Evolutionary conservation across 2,113 vertebrate genomes (phyloP).

Genomic region (Carassius gibelio): DNA sequence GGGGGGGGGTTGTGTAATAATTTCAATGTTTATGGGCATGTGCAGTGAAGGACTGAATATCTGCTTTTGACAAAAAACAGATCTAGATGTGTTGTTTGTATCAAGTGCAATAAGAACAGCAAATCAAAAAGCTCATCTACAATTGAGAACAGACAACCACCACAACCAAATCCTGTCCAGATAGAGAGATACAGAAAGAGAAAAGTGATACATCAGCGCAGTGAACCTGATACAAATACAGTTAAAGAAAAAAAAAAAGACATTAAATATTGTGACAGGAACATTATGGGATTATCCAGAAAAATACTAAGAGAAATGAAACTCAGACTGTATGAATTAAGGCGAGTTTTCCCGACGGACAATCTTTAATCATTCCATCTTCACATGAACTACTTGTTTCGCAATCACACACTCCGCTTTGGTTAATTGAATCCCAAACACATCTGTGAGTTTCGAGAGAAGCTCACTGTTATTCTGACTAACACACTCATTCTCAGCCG

Average conservation of each 20-base stretch:
- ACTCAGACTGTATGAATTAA: conserved; percentile 19
- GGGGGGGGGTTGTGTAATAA: neutral
- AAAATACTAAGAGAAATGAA: neutral
- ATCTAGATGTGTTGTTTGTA: conserved; percentile 54
- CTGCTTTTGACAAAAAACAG: conserved; percentile 57
- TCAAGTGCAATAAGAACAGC: conserved; percentile 44
- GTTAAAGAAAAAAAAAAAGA: neutral
- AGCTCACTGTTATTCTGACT: conserved; percentile 30
- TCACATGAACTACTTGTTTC: conserved; percentile 8
- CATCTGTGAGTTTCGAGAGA: conserved; percentile 9
- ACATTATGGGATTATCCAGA: neutral
- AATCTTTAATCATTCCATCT: conserved; percentile 54
- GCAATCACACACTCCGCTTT: conserved; percentile 41
- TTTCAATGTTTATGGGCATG: conserved; percentile 55
- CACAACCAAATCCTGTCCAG: neutral
- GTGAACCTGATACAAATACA: neutral
- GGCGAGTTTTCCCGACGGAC: neutral
- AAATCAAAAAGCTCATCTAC: conserved; percentile 44
- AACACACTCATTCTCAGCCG: conserved; percentile 51
- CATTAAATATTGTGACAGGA: neutral
- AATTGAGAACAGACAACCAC: conserved; percentile 5
- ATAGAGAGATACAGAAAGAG: neutral
- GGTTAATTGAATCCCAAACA: conserved; percentile 49
- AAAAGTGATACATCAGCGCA: neutral
- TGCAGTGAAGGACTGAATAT: conserved; percentile 51